Evolutionary conservation across 23 tunicate genomes (phyloP).

Genomic region (Oikopleura albicans): DNA sequence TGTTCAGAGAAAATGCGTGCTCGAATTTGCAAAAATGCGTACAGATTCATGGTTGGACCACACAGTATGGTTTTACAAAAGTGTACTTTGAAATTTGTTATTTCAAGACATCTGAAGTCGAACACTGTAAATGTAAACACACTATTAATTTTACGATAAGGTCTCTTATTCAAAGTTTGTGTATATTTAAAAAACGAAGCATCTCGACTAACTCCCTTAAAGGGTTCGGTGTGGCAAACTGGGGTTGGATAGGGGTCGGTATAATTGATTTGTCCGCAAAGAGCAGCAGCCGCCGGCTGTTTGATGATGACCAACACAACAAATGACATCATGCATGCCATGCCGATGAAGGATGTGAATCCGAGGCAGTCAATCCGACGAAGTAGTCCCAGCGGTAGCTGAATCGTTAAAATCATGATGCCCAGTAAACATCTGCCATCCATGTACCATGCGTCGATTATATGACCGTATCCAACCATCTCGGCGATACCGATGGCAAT

Average conservation of each 20-base stretch:
- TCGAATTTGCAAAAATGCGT: too few species aligned
- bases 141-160: too few species aligned
- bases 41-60: too few species aligned
- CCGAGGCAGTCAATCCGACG: neutral
- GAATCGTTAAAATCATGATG: neutral
- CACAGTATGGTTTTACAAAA: too few species aligned
- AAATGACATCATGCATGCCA: slow-evolving; percentile 10
- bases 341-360: slow-evolving; percentile 1
- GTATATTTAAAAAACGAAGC: too few species aligned
- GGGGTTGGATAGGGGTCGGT: neutral
- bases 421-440: neutral
- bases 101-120: too few species aligned
- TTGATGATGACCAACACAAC: neutral
- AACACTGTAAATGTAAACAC: too few species aligned
- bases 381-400: neutral
- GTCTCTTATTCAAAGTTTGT: too few species aligned
- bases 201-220: too few species aligned
- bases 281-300: slow-evolving; percentile 8
- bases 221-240: neutral
- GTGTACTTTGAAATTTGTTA: too few species aligned
- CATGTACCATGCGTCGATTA: neutral
- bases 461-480: neutral
- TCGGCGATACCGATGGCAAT: neutral
- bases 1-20: too few species aligned
- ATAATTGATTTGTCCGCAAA: neutral